Evolutionary conservation across 2,113 vertebrate species (phyloP).

Genomic region (Syngnathoides biaculeatus): DNA sequence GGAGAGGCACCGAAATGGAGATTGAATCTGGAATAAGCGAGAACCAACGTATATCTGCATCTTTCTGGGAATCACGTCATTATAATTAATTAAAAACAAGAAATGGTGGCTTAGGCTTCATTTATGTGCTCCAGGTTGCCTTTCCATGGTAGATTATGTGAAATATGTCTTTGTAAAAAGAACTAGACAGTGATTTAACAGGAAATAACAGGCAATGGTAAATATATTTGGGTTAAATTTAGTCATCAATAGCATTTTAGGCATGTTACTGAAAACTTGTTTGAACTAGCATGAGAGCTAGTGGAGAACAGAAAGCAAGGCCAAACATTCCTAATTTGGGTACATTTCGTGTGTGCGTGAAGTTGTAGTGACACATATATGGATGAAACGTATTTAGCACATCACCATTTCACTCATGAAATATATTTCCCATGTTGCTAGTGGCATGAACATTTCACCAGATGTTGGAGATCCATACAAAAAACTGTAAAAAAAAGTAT

Average conservation of each 20-base stretch:
- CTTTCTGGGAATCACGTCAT: slow-evolving; percentile 43
- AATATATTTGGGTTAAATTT: slow-evolving; percentile 49
- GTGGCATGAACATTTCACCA: no score
- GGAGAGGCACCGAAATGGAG: slow-evolving; percentile 31
- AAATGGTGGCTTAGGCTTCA: slow-evolving; percentile 9
- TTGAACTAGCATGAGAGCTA: slow-evolving; percentile 50
- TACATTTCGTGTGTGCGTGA: no score
- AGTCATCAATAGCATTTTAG: slow-evolving; percentile 52
- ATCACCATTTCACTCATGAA: no score
- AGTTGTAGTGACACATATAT: no score
- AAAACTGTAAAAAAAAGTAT: no score
- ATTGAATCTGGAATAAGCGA: slow-evolving; percentile 51
- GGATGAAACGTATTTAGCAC: no score
- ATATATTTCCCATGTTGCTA: no score
- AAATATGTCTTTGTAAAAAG: slow-evolving; percentile 44
- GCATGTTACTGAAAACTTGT: slow-evolving; percentile 59
- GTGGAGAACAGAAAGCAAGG: not conserved
- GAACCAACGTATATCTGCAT: slow-evolving; percentile 24
- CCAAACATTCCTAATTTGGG: not conserved
- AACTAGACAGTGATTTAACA: slow-evolving; percentile 28
- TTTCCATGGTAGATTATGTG: slow-evolving; percentile 38
- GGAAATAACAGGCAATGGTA: slow-evolving; percentile 51
- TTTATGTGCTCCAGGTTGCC: slow-evolving; percentile 21
- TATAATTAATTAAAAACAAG: slow-evolving; percentile 37
- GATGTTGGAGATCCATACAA: no score